Base-by-base conservation (phyloP, 2,888 invertebrate genomes). In the Tricholauxania praeusta region DNA sequence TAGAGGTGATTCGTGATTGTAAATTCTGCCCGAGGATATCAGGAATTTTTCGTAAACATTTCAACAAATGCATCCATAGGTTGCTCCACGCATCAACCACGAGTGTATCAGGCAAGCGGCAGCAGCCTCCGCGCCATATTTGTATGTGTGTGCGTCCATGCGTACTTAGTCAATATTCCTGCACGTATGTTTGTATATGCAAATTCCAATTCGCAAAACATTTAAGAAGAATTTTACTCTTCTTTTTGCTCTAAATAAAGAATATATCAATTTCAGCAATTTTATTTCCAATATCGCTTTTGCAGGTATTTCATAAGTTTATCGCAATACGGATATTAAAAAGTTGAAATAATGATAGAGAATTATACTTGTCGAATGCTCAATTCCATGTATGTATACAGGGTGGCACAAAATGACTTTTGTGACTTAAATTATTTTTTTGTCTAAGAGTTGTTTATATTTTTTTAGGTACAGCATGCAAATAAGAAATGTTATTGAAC, bases 1-100 rank as follows among this genome's bases (percentile, higher is more conserved):
- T 80, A 73, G 77, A 74, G 81, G 79, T 79, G 77, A 78, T 81
- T 82, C 82, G 82, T 82, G 82, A 82, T 82, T 80, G 81, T 78
- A 78, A 79, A 80, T 77, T 79, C 74, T 74, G 80, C 82, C 80
- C 77, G 77, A 68, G 80, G 82, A 78, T 78, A 82, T 82, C 82
- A 82, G 82, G 82, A 82, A 77, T 81, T 80, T 77, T 79, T 78
- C 76, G 78, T 73, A 80, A 79, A 79, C 77, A 79, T 80, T 81
- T 80, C 78, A 79, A 78, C 78, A 80, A 78, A 75, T 78, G 74
- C 79, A 76, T 72, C 74, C 65, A 57, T 14, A 32, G 68, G n/a
- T 47, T 69, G 51, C 64, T 70, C 66, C 73, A 74, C 76, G 69
- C 66, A 68, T 69, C 49, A 66, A 52, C 15, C 47, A 55, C 47